A percentile compares a stretch with the other conserved stretches of the same genome.
phyloP scores from a whole-genome alignment of 2,888 invertebrate species.

The Latheticus oryzae region DNA sequence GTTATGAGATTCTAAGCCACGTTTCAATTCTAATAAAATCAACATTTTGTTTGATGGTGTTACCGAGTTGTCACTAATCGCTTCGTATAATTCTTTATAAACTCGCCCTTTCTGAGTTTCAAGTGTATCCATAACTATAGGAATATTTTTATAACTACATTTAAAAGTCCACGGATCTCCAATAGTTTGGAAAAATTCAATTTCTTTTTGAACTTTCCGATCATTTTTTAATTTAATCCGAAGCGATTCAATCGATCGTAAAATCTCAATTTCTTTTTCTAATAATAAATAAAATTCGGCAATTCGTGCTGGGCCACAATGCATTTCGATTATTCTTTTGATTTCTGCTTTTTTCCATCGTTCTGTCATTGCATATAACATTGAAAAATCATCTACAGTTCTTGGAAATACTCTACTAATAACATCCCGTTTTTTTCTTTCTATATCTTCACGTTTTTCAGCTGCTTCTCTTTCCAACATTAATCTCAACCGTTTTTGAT shows the following conservation, averaged over 20 bases:
- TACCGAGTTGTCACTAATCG: slow-evolving; percentile 71
- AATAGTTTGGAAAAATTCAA: slow-evolving; percentile 75
- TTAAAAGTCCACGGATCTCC: slow-evolving; percentile 70
- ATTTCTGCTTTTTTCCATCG: slow-evolving; percentile 76
- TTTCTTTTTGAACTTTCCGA: slow-evolving; percentile 70
- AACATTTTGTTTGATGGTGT: slow-evolving; percentile 76
- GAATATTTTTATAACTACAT: slow-evolving; percentile 68
- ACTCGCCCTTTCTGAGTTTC: slow-evolving; percentile 84
- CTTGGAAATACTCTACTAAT: slow-evolving; percentile 78
- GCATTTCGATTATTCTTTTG: slow-evolving; percentile 72
- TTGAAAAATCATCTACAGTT: slow-evolving; percentile 78
- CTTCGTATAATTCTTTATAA: slow-evolving; percentile 78
- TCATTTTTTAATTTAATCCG: slow-evolving; percentile 72
- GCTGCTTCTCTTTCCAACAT: slow-evolving; percentile 68
- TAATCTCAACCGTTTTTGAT: slow-evolving; percentile 67
- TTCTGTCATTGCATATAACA: slow-evolving; percentile 77
- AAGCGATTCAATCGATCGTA: slow-evolving; percentile 77
- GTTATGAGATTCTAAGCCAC: slow-evolving; percentile 61
- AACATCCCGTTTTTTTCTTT: slow-evolving; percentile 70
- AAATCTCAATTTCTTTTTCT: slow-evolving; percentile 79
- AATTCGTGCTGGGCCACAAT: slow-evolving; percentile 76
- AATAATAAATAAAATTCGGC: slow-evolving; percentile 77
- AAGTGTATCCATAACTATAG: slow-evolving; percentile 83
- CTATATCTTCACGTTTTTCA: slow-evolving; percentile 66
- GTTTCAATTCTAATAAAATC: slow-evolving; percentile 59